Base-by-base conservation (phyloP, 2,797 vertebrate genomes). In the Peromyscus eremicus region DNA sequence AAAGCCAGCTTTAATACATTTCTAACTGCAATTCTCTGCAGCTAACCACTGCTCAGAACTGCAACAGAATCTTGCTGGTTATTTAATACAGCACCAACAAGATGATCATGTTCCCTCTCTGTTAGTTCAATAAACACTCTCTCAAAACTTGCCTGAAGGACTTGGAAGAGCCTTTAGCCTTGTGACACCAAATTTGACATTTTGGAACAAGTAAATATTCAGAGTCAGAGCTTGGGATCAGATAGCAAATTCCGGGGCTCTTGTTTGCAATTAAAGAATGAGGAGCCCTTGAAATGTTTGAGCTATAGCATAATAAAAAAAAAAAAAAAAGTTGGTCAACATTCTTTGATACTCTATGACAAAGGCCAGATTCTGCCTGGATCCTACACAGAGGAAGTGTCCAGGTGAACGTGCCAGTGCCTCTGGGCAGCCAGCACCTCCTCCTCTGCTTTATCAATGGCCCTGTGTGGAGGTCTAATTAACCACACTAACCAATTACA, bases 181-280 rank as follows among this genome's bases (percentile, higher is more conserved):
- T 64, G 29, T 90, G 43, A 75, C 64, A 92, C 7, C 62, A 9
- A 92, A 40, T 79, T 13, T 90, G 13, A 66, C 60, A 87, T 89
- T 87, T 68, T 96, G 73, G 95, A 91, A 23, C 17, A 88, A 66
- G 16, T 29, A 81, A 60, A 76, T 70, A 76, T 34, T 92, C 16
- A 7, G 60, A 94, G 60, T 71, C 60, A 52, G 87, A 19, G 46
- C 46, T 76, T 13, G 32, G 37, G 57, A 52, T 60, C 57, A 60
- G 55, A 37, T 82, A 70, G 46, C 40, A 57, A 82, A 68, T 7
- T 60, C 34, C 3, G 2, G 14, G 27, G n/a, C 37, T 10, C 27
- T 64, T 27, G 17, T 25, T 83, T 2, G 1, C 11, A 23, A 52
- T 68, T 70, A 52, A 76, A 80, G 40, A 23, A n/a, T 34, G 32